These are phyloP conservation scores for Microcebus griseorufus DNA, from an alignment of 2,113 vertebrate species.

Conservation along the genomic window DNA sequence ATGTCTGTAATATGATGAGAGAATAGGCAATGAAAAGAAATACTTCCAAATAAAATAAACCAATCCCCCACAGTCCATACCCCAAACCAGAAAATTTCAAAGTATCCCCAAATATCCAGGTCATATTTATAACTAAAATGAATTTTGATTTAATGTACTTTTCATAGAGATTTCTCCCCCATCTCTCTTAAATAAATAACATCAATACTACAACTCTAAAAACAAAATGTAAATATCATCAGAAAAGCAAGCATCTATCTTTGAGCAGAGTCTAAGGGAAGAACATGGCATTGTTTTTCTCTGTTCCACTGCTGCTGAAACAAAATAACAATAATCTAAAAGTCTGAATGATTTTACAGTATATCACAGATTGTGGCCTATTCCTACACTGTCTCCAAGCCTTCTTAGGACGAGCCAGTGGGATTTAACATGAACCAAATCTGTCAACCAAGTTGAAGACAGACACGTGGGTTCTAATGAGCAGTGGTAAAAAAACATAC, in stretches of 20 bases:
- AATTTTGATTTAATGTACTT: constrained; percentile 18
- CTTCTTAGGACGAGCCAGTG: not conserved
- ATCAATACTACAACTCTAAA: constrained; percentile 26
- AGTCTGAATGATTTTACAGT: not conserved
- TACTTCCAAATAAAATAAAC: constrained; percentile 29
- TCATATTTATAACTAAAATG: constrained; percentile 44
- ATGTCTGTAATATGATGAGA: not conserved
- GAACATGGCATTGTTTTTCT: constrained; percentile 3
- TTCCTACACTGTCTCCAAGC: constrained; percentile 15
- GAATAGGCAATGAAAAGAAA: constrained; percentile 24
- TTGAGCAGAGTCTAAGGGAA: not conserved
- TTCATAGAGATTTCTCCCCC: not conserved
- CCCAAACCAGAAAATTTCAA: constrained; percentile 39
- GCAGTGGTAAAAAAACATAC: constrained; percentile 65
- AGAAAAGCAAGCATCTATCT: constrained; percentile 32
- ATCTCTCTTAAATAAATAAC: constrained; percentile 16
- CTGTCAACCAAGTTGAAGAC: constrained; percentile 80
- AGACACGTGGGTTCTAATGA: constrained; percentile 81
- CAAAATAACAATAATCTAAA: not conserved
- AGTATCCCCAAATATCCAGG: not conserved
- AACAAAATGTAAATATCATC: constrained; percentile 36
- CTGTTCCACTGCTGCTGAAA: constrained; percentile 33
- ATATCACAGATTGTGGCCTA: not conserved
- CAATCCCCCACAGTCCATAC: not conserved
- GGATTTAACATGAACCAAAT: constrained; percentile 81